These are phyloP conservation scores for Corythaixoides concolor DNA, from an alignment of 2,113 vertebrate genomes.

Conservation along the genomic window DNA sequence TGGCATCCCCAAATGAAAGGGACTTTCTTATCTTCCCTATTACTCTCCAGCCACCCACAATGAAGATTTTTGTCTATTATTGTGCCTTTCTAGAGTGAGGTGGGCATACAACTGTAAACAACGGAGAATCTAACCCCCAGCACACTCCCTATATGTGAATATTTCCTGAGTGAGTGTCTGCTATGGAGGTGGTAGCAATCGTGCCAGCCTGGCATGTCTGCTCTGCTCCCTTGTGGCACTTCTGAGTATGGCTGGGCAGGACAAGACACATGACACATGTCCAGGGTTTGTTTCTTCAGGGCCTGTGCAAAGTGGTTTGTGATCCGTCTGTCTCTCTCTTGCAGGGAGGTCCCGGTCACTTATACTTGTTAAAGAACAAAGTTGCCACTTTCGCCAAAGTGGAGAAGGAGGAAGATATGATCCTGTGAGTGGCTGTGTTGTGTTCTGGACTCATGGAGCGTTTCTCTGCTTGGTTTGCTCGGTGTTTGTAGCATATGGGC, in stretches of 20 bases:
- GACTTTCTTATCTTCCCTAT: background rate
- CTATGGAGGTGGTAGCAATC: background rate
- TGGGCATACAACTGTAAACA: background rate
- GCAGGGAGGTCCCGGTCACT: conserved; percentile 93
- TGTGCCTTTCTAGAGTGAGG: background rate
- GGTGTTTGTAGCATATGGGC: background rate
- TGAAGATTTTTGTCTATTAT: background rate
- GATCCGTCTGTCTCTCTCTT: background rate
- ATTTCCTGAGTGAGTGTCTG: background rate
- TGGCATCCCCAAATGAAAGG: background rate
- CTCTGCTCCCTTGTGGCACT: background rate
- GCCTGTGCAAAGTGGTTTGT: background rate
- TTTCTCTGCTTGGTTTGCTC: background rate
- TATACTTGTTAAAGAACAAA: conserved; percentile 97
- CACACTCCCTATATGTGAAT: accelerated
- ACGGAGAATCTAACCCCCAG: background rate
- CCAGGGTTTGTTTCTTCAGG: background rate
- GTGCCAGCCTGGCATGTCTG: background rate
- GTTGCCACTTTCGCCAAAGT: conserved; percentile 98
- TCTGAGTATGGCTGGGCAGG: background rate
- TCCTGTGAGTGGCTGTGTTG: conserved; percentile 82
- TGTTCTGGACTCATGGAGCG: background rate
- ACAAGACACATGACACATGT: accelerated
- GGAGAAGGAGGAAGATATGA: conserved; percentile 97
- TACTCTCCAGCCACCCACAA: background rate